phyloP scores from a whole-genome alignment of 2,113 vertebrate species.

The Saguinus imperator region DNA sequence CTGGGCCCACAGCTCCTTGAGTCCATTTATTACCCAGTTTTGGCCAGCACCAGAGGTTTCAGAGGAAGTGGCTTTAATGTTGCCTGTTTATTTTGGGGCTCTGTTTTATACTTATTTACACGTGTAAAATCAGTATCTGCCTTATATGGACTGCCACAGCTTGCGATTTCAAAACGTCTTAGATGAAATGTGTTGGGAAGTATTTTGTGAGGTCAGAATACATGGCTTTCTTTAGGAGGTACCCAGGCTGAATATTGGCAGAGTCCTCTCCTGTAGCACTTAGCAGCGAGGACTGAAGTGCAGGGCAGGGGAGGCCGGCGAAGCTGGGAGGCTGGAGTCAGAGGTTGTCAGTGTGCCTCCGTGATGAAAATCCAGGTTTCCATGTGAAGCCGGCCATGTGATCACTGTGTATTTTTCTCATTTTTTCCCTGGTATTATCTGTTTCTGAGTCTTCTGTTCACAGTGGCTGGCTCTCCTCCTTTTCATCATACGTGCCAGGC shows the following conservation, averaged over 20 bases:
- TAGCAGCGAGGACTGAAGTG: not conserved
- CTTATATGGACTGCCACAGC: not conserved
- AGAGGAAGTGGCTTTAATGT: slow-evolving; percentile 22
- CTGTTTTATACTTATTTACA: not conserved
- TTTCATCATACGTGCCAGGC: not conserved
- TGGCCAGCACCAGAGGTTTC: not conserved
- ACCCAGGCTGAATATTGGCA: not conserved
- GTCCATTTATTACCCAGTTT: not conserved
- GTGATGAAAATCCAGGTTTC: not conserved
- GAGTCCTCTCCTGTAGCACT: not conserved
- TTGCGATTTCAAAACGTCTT: not conserved
- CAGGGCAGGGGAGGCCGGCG: not conserved
- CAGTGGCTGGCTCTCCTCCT: not conserved
- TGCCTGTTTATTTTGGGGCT: not conserved
- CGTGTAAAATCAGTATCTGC: not conserved
- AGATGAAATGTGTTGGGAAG: not conserved
- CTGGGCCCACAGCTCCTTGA: not conserved
- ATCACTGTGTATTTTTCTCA: rapidly evolving
- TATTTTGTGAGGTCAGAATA: not conserved
- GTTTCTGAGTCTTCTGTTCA: not conserved
- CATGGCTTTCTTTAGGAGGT: not conserved
- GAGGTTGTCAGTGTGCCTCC: not conserved
- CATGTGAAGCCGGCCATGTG: not conserved
- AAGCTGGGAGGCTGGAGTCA: not conserved
- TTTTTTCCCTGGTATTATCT: not conserved